These are phyloP conservation scores for Alosa sapidissima DNA, from an alignment of 2,797 vertebrate genomes.

Conservation along the genomic window DNA sequence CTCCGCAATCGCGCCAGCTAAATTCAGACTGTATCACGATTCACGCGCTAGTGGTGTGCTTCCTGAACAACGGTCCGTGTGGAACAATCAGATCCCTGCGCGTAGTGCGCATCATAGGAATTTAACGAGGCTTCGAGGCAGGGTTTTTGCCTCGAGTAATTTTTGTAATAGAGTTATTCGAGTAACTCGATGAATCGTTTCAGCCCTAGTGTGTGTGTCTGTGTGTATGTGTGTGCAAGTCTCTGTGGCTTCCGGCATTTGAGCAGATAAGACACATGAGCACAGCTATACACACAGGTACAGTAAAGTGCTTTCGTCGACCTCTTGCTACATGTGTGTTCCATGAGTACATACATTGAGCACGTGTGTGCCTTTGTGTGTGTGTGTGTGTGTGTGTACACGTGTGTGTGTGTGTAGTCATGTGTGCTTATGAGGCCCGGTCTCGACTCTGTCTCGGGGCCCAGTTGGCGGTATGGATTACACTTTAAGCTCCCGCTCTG, in stretches of 20 bases:
- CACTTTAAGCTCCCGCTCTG: conserved; percentile 60
- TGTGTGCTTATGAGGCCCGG: background rate
- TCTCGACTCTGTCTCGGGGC: conserved; percentile 25
- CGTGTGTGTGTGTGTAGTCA: conserved; percentile 14
- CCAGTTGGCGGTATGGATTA: conserved; percentile 61
- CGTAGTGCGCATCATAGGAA: too few relatives aligned
- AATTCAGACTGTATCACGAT: too few relatives aligned
- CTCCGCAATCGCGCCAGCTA: too few relatives aligned
- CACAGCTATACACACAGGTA: background rate
- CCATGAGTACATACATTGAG: background rate
- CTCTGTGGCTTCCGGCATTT: background rate
- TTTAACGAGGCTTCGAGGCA: too few relatives aligned
- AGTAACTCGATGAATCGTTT: too few relatives aligned
- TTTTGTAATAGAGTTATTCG: too few relatives aligned
- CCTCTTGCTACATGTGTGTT: background rate
- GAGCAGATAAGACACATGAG: background rate
- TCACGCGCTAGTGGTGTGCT: too few relatives aligned
- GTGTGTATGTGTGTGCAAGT: background rate
- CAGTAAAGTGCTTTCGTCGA: background rate
- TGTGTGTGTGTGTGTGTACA: conserved; percentile 29
- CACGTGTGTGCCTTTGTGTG: background rate
- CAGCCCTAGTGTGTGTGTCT: too few relatives aligned
- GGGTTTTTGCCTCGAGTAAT: too few relatives aligned
- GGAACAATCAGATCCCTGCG: too few relatives aligned
- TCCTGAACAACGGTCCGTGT: too few relatives aligned